Conservation (phyloP, 2,113 vertebrate species). For the Pygoscelis antarcticus region DNA sequence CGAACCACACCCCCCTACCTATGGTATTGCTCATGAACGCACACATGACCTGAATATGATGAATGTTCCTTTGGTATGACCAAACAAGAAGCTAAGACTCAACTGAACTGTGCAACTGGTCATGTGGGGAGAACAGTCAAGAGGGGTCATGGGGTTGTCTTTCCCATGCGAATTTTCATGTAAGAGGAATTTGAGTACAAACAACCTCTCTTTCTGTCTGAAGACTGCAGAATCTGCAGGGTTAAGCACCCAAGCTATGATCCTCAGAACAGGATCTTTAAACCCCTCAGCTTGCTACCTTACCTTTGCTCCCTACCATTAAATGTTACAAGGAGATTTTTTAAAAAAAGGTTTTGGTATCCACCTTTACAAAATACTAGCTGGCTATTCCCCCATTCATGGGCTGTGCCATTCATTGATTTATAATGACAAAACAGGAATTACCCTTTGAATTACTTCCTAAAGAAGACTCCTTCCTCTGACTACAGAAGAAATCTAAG, state of each 20-base stretch:
- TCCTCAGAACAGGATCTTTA: neutral
- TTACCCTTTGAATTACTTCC: neutral
- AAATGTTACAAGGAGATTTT: neutral
- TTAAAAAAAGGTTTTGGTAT: neutral
- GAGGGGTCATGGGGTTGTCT: rapidly evolving
- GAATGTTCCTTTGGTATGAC: neutral
- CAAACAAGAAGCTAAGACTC: neutral
- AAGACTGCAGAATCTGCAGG: neutral
- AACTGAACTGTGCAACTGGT: rapidly evolving
- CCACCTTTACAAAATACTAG: neutral
- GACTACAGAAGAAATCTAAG: neutral
- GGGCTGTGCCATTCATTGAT: neutral
- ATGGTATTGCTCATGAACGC: neutral
- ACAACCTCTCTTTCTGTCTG: neutral
- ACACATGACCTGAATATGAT: rapidly evolving
- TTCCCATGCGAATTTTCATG: neutral
- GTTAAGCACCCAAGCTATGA: neutral
- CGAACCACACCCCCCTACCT: neutral
- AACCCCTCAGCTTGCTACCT: neutral
- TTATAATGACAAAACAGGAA: neutral
- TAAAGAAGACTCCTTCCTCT: neutral
- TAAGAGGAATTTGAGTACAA: neutral
- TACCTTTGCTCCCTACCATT: neutral
- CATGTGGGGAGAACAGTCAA: neutral
- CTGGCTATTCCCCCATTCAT: neutral